Conservation (phyloP, 2,888 invertebrate genomes). For the Drosophila pseudotakahashii region DNA sequence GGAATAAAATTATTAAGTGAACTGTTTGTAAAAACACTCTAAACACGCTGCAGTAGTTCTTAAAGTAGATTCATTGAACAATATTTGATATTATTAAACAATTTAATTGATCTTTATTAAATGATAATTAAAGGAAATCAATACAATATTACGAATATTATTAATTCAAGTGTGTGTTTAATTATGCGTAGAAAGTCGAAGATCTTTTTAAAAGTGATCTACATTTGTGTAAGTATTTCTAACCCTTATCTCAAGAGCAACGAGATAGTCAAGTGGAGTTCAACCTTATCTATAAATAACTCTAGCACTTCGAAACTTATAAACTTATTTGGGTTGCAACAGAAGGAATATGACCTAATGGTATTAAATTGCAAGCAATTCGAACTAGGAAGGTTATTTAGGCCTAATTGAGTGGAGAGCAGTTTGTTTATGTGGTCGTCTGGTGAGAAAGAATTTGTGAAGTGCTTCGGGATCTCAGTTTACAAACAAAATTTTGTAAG, state of each 20-base stretch:
- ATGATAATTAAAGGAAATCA: slow-evolving; percentile 27
- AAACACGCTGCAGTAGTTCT: slow-evolving; percentile 17
- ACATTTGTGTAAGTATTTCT: background rate
- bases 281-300: background rate
- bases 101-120: slow-evolving; percentile 18
- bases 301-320: background rate
- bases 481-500: slow-evolving; percentile 25
- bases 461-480: slow-evolving; percentile 11
- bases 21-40: slow-evolving; percentile 5
- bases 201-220: background rate
- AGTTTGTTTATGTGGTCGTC: slow-evolving; percentile 7
- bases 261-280: background rate
- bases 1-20: slow-evolving; percentile 5
- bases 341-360: background rate
- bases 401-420: background rate
- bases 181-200: background rate
- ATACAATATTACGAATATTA: slow-evolving; percentile 23
- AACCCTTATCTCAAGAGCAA: background rate
- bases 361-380: background rate
- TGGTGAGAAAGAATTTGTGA: slow-evolving; percentile 9
- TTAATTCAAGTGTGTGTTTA: background rate
- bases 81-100: slow-evolving; percentile 38
- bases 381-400: background rate
- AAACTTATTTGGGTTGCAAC: too few species aligned
- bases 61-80: slow-evolving; percentile 30